These are phyloP conservation scores for Halcyon malimbica DNA, from an alignment of 2,113 vertebrate species.

Conservation along the genomic window DNA sequence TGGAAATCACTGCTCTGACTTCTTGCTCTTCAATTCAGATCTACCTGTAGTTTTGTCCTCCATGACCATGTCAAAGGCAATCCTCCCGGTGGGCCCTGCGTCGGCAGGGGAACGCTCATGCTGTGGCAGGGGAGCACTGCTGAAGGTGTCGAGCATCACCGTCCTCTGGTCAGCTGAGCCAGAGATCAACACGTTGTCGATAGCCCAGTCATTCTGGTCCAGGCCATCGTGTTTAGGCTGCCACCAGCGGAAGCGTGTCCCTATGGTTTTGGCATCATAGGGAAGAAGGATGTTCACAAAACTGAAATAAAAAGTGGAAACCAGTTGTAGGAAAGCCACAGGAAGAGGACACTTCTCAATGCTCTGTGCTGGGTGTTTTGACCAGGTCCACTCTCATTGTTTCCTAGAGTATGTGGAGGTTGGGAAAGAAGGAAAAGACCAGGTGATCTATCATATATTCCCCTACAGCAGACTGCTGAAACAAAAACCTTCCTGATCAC, in stretches of 20 bases:
- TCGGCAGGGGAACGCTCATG: conserved; percentile 91
- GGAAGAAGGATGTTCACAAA: conserved; percentile 98
- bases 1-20: not conserved
- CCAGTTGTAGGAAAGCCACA: not conserved
- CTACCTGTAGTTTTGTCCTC: conserved; percentile 80
- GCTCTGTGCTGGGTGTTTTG: not conserved
- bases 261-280: conserved; percentile 85
- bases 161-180: conserved; percentile 88
- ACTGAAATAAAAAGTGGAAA: conserved; percentile 64
- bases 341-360: not conserved
- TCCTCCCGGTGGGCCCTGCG: conserved; percentile 79
- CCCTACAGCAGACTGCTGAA: not conserved
- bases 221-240: conserved; percentile 93
- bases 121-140: conserved; percentile 87
- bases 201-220: conserved; percentile 95
- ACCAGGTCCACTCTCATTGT: not conserved
- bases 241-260: conserved; percentile 97
- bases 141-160: conserved; percentile 94
- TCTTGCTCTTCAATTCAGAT: not conserved
- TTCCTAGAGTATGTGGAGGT: not conserved
- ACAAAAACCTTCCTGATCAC: not conserved
- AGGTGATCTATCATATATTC: not conserved
- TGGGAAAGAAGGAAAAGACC: not conserved
- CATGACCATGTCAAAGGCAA: conserved; percentile 77
- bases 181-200: conserved; percentile 93